phyloP scores from a whole-genome alignment of 2,888 invertebrate species.

The Aleiodes alternator region DNA sequence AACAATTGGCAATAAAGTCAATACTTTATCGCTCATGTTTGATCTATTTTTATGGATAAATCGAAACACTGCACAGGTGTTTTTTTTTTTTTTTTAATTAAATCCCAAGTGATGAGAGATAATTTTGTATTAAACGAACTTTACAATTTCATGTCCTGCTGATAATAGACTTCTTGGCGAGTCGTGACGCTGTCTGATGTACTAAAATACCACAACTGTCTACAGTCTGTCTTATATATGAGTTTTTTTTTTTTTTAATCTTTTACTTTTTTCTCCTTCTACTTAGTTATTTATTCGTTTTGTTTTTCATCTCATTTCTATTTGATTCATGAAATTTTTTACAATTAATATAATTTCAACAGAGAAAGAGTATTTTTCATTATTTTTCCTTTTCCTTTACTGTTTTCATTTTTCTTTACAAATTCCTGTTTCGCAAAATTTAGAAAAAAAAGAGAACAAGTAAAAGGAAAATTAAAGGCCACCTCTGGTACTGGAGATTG shows the following conservation, averaged over 20 bases:
- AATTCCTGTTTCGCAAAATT: constrained; percentile 22
- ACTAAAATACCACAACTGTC: constrained; percentile 72
- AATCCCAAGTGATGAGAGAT: neutral
- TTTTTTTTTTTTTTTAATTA: neutral
- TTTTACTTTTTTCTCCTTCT: constrained; percentile 44
- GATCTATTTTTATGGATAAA: neutral
- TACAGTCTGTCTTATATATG: constrained; percentile 56
- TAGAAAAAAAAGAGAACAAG: constrained; percentile 30
- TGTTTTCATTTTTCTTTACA: constrained; percentile 26
- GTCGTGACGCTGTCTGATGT: constrained; percentile 69
- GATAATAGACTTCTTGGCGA: constrained; percentile 40
- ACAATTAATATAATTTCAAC: constrained; percentile 5
- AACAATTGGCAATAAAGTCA: constrained; percentile 1
- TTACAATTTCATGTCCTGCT: neutral
- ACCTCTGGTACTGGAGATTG: constrained; percentile 43
- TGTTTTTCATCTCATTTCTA: constrained; percentile 48
- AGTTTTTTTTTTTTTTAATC: constrained; percentile 60
- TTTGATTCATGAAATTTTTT: constrained; percentile 32
- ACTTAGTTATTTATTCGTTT: constrained; percentile 46
- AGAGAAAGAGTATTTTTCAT: constrained; percentile 40
- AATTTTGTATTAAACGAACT: neutral
- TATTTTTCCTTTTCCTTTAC: constrained; percentile 23
- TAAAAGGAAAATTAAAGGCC: constrained; percentile 47
- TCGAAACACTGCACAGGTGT: constrained; percentile 19
- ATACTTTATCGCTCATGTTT: neutral